Conservation (phyloP, 2,113 vertebrate genomes). For the Isurus oxyrinchus region DNA sequence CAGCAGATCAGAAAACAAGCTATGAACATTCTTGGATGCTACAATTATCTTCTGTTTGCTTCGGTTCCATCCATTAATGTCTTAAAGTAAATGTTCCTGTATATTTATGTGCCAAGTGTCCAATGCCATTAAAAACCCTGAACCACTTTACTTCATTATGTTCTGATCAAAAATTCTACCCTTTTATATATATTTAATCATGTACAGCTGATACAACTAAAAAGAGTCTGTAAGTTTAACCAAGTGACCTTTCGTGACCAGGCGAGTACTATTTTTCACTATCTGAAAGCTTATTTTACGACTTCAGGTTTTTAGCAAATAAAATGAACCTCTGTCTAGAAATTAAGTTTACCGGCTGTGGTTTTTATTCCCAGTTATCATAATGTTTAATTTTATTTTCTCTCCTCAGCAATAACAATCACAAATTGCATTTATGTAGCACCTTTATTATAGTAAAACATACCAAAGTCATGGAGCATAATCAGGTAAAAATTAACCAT, state of each 20-base stretch:
- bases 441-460: background rate
- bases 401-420: background rate
- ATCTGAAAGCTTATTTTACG: background rate
- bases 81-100: background rate
- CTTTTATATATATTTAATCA: conserved; percentile 17
- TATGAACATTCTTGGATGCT: background rate
- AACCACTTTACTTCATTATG: conserved; percentile 4
- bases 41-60: background rate
- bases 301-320: background rate
- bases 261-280: background rate
- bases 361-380: background rate
- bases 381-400: background rate
- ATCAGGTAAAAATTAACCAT: background rate
- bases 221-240: background rate
- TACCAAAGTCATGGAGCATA: background rate
- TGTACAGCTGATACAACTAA: background rate
- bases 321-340: background rate
- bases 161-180: background rate
- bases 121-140: background rate
- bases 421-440: background rate
- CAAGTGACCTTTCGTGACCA: background rate
- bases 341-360: background rate
- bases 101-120: background rate
- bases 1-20: background rate
- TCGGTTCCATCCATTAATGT: background rate